Evolutionary conservation across 2,113 vertebrate genomes (phyloP), one percentile per base, ranked within the genome.

Genomic region (Coreoperca whiteheadi): DNA sequence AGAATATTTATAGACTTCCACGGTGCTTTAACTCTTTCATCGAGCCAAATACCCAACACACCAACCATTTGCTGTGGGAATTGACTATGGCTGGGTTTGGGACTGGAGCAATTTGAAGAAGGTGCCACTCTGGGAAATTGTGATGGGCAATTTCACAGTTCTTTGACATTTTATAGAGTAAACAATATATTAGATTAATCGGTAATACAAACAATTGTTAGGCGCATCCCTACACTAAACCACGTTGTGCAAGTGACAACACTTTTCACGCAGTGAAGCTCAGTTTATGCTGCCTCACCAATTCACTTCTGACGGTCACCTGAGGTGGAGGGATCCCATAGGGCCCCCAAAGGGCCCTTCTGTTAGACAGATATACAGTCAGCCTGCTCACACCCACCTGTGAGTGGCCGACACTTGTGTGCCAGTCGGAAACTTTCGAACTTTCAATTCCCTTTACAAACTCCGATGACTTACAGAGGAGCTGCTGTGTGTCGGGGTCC

Each of bases 391-490:
- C 43, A 67, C 34, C 76, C 43, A 54, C 12, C 11, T 54, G 12
- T 16, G 41, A 32, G 18, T 8, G 18, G 20, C 11, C 56, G 37
- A 46, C 12, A 50, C 39, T 43, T 6, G 23, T 8, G 8, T 11
- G 0, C 15, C 43, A 25, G 30, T 60, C 37, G 21, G 14, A 23
- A 39, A 70, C 30, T 83, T 74, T 15, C 8, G 0, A 74, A 77
- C 69, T 82, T 88, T 59, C 65, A 25, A 1, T 77, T 83, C 79
- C 81, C 21, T 34, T 63, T 23, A 6, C 8, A 21, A 37, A 41
- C 60, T 50, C 28, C 2, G 4, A 4, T 43, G 65, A 41, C 66
- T 60, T 25, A 10, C 53, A 48, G 9, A 46, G 1, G 34, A 16
- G n/a, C 20, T 7, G 2, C 43, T 25, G 63, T 14, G 60, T 20